Evolutionary conservation across 2,113 vertebrate genomes (phyloP), one percentile per base, ranked within the genome.

Genomic region (Diadophis punctatus): DNA sequence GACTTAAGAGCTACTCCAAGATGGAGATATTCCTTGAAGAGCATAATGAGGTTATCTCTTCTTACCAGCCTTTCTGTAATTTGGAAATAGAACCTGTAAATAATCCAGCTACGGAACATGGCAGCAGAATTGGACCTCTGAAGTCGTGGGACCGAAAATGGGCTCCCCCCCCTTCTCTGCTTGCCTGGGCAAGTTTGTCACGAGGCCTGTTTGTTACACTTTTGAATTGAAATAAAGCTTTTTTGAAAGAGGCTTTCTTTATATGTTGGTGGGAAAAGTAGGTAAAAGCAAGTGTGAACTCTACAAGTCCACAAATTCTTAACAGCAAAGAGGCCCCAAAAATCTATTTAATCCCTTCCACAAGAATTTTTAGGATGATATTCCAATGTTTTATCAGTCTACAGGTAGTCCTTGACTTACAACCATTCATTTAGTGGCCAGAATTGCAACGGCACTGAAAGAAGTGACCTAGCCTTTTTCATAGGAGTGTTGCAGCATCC

Each of bases 201-300:
- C 6, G 23, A 27, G 51, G 89, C 95, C 95, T 93, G 0, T 94
- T 94, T 91, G 93, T 86, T 93, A 88, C 48, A 58, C 90, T 93
- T 95, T 96, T 94, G 93, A 93, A 96, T 88, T 95, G 92, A 96
- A 97, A 96, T 97, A 97, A 96, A 93, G 0, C 4, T 94, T 90
- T 96, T 94, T 56, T 91, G 92, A 84, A 93, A 93, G 60, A 43
- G 8, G 7, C 74, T 84, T 30, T 34, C 23, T n/a, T 94, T 56
- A 0, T 63, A n/a, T 7, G 11, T 53, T 43, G 20, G 48, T 80
- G 68, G 18, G 68, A 39, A 39, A 80, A 39, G n/a, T 39, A 80
- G 16, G 1, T 10, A 30, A n/a, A n/a, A 20, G 18, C 14, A 52
- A 53, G 16, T 3, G 7, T 39, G n/a, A 80, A 80, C 18, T 20